A percentile compares a stretch with the other conserved stretches of the same genome.
These are phyloP conservation scores for Lamellibrachia luymesi DNA, from an alignment of 1,140 invertebrate genomes.

Conservation along the genomic window DNA sequence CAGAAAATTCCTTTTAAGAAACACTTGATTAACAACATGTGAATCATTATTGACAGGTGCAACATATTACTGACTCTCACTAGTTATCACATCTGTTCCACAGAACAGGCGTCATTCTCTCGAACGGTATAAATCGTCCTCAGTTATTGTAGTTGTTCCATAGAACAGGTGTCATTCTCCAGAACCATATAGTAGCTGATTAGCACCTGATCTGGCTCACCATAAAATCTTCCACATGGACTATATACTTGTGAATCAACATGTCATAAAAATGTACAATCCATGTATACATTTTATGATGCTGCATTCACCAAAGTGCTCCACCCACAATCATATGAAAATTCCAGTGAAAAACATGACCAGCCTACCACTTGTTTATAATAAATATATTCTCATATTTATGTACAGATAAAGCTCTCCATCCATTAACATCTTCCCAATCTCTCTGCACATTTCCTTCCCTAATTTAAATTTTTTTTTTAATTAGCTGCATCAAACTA, in stretches of 20 bases:
- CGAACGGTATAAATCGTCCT: not conserved
- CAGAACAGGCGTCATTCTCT: not conserved
- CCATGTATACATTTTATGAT: not conserved
- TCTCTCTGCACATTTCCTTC: too few relatives aligned
- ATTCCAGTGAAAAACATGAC: too few relatives aligned
- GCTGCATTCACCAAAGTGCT: not conserved
- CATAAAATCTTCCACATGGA: not conserved
- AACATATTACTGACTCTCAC: not conserved
- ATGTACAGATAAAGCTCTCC: too few relatives aligned
- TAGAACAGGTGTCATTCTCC: not conserved
- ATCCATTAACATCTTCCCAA: too few relatives aligned
- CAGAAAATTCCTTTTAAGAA: not conserved
- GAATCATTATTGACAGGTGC: not conserved
- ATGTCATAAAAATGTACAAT: not conserved
- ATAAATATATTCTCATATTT: too few relatives aligned
- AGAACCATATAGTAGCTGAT: not conserved
- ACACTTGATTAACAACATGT: not conserved
- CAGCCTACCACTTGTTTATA: too few relatives aligned
- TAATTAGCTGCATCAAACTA: too few relatives aligned
- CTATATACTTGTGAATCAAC: not conserved
- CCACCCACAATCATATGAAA: too few relatives aligned
- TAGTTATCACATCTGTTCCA: not conserved
- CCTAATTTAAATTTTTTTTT: too few relatives aligned
- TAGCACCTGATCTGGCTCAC: not conserved
- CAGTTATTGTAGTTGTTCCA: not conserved